These are phyloP conservation scores for Drosophila leonis DNA, from an alignment of 2,888 invertebrate genomes.

Conservation along the genomic window DNA sequence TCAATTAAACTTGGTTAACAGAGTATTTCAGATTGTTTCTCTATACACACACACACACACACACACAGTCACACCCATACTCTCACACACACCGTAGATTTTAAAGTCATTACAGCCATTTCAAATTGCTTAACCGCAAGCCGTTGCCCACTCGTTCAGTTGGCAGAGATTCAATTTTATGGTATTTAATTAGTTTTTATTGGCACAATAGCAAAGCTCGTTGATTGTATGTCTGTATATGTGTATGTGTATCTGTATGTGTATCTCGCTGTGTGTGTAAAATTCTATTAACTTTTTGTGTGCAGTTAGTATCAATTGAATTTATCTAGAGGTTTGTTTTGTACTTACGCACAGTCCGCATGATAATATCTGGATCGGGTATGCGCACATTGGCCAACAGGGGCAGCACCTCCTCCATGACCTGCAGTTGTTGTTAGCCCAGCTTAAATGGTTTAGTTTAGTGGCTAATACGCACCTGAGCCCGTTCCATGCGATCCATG, in stretches of 20 bases:
- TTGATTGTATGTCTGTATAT: conserved; percentile 2
- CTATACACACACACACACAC: not conserved
- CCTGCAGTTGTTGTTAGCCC: conserved; percentile 79
- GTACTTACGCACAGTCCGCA: conserved; percentile 96
- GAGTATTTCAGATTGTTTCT: not conserved
- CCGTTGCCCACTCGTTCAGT: conserved; percentile 9
- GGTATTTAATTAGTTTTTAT: conserved; percentile 61
- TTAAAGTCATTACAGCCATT: conserved; percentile 6
- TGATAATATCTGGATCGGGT: conserved; percentile 94
- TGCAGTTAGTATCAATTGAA: conserved; percentile 8
- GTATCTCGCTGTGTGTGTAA: conserved; percentile 1
- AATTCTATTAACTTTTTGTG: conserved; percentile 20
- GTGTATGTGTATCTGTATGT: not conserved
- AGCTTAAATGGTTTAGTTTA: not conserved
- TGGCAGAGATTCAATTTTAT: conserved; percentile 36
- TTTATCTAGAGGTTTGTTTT: conserved; percentile 13
- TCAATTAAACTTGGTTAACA: conserved; percentile 5
- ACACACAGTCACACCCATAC: not conserved
- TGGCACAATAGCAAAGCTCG: conserved; percentile 20
- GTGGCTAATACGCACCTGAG: conserved; percentile 86
- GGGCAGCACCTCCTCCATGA: conserved; percentile 96
- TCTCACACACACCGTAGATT: not conserved
- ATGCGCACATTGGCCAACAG: conserved; percentile 94
- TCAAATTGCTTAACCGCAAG: conserved; percentile 2
- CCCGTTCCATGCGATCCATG: conserved; percentile 93